Evolutionary conservation across 2,888 invertebrate species (phyloP).

Genomic region (Xestobium rufovillosum): DNA sequence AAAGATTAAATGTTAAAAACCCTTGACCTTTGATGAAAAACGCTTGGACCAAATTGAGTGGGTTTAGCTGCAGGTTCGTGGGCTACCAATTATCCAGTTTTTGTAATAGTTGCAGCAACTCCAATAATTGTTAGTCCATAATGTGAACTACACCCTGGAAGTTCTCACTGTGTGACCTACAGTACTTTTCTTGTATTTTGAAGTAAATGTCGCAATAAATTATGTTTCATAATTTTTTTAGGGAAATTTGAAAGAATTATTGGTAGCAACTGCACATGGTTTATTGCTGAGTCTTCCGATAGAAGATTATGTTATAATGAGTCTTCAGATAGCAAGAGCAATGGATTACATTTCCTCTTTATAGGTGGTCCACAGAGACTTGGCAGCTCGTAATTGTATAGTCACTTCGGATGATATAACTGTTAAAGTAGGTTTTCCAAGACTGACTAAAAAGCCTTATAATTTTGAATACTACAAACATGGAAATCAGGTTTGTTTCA

Average conservation of each 20-base stretch:
- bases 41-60: no score
- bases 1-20: no score
- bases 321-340: slow-evolving; percentile 71
- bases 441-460: slow-evolving; percentile 76
- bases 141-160: no score
- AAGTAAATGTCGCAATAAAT: no score
- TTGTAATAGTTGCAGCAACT: no score
- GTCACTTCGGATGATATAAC: slow-evolving; percentile 74
- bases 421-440: slow-evolving; percentile 76
- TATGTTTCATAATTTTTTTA: slow-evolving; percentile 40
- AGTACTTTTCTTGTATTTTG: no score
- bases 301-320: slow-evolving; percentile 58
- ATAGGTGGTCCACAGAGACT: slow-evolving; percentile 80
- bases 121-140: no score
- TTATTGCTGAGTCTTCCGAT: slow-evolving; percentile 55
- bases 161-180: no score
- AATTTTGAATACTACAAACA: slow-evolving; percentile 84
- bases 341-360: slow-evolving; percentile 70
- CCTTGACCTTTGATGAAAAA: no score
- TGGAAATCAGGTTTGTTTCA: slow-evolving; percentile 70
- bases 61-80: no score
- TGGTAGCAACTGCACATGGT: slow-evolving; percentile 57
- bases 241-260: slow-evolving; percentile 89
- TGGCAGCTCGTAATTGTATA: slow-evolving; percentile 87
- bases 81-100: no score